A percentile compares a stretch with the other conserved stretches of the same genome.
phyloP scores from a whole-genome alignment of 2,888 invertebrate genomes.

The Slavum lentiscoides region DNA sequence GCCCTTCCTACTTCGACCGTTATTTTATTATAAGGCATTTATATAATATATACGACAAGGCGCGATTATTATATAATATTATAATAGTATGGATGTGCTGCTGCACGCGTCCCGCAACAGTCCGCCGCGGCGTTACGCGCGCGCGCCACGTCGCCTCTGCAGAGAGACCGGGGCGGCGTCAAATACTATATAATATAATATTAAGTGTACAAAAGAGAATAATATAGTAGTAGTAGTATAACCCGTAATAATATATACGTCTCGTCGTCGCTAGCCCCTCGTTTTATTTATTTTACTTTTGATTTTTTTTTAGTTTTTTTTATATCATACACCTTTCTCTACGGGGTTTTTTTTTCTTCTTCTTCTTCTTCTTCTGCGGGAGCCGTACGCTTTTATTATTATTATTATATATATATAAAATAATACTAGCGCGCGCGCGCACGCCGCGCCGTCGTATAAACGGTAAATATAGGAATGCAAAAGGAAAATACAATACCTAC shows the following conservation, averaged over 20 bases:
- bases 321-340: neutral
- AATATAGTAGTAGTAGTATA: conserved; percentile 43
- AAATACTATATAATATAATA: no score
- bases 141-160: conserved; percentile 5
- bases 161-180: conserved; percentile 11
- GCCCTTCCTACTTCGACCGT: neutral
- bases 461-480: conserved; percentile 10
- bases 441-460: neutral
- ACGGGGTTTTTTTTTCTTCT: no score
- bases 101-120: no score
- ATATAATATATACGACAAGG: no score
- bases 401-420: conserved; percentile 1
- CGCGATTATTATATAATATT: no score
- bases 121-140: no score
- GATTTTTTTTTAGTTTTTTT: conserved; percentile 50
- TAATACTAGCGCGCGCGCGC: neutral
- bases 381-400: conserved; percentile 30
- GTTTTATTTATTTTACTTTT: conserved; percentile 52
- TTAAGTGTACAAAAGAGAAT: conserved; percentile 44
- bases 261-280: conserved; percentile 39
- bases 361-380: conserved; percentile 20
- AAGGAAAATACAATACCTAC: neutral
- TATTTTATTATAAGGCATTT: conserved; percentile 40
- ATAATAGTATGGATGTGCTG: no score
- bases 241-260: conserved; percentile 23